Percentiles rank a stretch among this genome's conserved stretches.
Conservation (phyloP, 2,113 vertebrate genomes). For the Lepus americanus region DNA sequence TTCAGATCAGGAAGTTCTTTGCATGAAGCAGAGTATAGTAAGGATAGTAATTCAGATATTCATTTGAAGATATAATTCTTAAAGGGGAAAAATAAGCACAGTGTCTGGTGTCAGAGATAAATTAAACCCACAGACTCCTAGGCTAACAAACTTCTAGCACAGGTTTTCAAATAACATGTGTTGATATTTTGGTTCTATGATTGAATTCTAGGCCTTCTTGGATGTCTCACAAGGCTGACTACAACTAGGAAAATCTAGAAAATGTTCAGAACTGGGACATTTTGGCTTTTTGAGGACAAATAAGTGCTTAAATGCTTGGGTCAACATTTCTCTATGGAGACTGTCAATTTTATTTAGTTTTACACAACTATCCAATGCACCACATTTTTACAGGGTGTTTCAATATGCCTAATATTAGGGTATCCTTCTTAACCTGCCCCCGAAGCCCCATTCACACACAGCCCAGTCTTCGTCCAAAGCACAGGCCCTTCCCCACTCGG, state of each 20-base stretch:
- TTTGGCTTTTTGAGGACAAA: background rate
- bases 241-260: background rate
- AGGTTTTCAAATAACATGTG: background rate
- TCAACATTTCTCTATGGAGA: background rate
- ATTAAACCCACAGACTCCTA: background rate
- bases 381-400: background rate
- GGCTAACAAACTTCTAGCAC: background rate
- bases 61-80: background rate
- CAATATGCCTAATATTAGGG: background rate
- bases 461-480: background rate
- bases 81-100: background rate
- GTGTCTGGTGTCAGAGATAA: background rate
- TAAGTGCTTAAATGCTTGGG: background rate
- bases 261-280: background rate
- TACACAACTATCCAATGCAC: background rate
- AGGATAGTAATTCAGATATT: conserved; percentile 34
- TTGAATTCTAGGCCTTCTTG: background rate
- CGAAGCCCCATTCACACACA: background rate
- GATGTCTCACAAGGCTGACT: background rate
- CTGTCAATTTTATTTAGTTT: conserved; percentile 33
- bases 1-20: background rate
- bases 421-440: background rate
- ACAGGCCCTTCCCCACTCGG: background rate
- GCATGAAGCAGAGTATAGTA: background rate
- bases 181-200: background rate